Evolutionary conservation across 2,888 invertebrate genomes (phyloP).

Genomic region (Tryphoninae sp.): DNA sequence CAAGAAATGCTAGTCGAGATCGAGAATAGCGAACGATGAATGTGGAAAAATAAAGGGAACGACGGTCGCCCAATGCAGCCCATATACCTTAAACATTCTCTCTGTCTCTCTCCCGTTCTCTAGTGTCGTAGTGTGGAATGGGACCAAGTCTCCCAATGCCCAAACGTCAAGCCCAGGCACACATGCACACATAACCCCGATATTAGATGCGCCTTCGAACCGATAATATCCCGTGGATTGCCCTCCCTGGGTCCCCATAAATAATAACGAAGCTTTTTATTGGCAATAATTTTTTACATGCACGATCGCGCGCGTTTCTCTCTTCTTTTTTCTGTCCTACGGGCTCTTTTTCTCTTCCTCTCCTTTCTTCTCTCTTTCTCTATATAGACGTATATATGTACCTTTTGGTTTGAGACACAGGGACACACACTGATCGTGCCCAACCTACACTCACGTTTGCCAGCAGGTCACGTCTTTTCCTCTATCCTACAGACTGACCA

Average conservation of each 20-base stretch:
- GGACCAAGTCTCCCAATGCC: slow-evolving; percentile 1
- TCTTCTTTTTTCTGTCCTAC: slow-evolving; percentile 3
- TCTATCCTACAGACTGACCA: slow-evolving; percentile 49
- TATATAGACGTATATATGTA: not conserved
- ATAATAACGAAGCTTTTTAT: slow-evolving; percentile 73
- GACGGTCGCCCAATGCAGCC: not conserved
- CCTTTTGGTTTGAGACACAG: slow-evolving; percentile 30
- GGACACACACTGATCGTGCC: slow-evolving; percentile 34
- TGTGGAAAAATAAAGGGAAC: slow-evolving; percentile 19
- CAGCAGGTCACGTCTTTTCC: slow-evolving; percentile 53
- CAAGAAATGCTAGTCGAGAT: slow-evolving; percentile 3
- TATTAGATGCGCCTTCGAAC: slow-evolving; percentile 59
- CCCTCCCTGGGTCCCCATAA: slow-evolving; percentile 67
- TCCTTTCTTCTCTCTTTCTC: not conserved
- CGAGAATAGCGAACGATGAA: slow-evolving; percentile 8
- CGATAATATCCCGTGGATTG: slow-evolving; percentile 67
- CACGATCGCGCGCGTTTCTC: slow-evolving; percentile 57
- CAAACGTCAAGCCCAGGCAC: slow-evolving; percentile 9
- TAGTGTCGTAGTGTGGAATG: not conserved
- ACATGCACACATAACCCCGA: slow-evolving; percentile 24
- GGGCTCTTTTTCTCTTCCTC: not conserved
- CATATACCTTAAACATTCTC: not conserved
- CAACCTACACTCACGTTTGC: slow-evolving; percentile 42
- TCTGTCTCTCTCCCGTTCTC: not conserved
- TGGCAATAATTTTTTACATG: slow-evolving; percentile 73